phyloP scores from a whole-genome alignment of 1,140 invertebrate genomes.

The Apis laboriosa region DNA sequence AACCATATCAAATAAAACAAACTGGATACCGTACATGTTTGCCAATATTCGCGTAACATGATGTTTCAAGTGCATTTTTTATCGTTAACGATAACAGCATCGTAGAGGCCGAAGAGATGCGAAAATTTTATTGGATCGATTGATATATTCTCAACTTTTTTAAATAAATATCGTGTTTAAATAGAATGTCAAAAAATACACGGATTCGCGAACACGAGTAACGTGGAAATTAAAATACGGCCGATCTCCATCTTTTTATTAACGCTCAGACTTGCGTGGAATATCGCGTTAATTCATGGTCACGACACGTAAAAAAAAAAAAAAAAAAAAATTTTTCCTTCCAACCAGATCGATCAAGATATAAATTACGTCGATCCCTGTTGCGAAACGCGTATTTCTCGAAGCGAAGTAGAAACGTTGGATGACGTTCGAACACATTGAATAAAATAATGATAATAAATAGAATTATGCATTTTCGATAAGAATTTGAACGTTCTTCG shows the following conservation, averaged over 20 bases:
- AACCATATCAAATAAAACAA: neutral
- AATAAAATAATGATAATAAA: neutral
- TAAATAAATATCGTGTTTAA: neutral
- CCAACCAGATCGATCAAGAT: neutral
- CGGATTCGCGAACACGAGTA: neutral
- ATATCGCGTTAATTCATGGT: conserved; percentile 20
- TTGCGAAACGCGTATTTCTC: neutral
- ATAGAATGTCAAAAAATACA: neutral
- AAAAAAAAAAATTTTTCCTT: conserved; percentile 8
- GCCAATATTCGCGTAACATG: neutral
- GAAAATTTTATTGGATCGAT: neutral
- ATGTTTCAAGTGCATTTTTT: neutral
- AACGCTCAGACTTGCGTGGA: neutral
- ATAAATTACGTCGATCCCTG: neutral
- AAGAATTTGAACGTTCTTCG: too few species aligned
- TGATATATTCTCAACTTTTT: neutral
- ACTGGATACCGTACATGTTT: too few species aligned
- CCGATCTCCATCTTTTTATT: neutral
- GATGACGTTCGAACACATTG: neutral
- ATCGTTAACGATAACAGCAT: neutral
- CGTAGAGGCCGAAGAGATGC: too few species aligned
- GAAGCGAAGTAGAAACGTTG: neutral
- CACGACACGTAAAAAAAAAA: neutral
- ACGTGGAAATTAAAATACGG: conserved; percentile 14
- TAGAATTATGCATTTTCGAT: too few species aligned